Conservation (phyloP, 2,113 vertebrate genomes). For the Zapornia atra region DNA sequence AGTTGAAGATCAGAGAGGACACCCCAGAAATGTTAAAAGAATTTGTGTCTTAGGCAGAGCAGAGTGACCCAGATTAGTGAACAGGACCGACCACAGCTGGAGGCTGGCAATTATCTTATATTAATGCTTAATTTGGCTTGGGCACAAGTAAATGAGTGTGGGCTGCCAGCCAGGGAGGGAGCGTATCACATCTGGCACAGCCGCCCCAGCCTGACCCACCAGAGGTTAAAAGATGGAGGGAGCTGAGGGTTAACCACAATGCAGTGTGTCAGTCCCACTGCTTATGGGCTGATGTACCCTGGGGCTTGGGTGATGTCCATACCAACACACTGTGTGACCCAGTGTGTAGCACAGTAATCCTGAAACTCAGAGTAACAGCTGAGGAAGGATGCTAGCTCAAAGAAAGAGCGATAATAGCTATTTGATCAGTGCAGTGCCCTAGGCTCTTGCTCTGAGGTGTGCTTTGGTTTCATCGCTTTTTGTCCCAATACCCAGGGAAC, state of each 20-base stretch:
- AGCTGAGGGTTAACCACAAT: background rate
- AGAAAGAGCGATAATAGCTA: background rate
- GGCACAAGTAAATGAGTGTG: rapidly evolving
- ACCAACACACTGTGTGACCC: rapidly evolving
- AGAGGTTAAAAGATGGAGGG: background rate
- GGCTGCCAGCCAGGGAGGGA: background rate
- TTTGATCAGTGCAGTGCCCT: background rate
- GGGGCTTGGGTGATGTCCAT: background rate
- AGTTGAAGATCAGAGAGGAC: background rate
- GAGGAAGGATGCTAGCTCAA: background rate
- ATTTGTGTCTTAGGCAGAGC: background rate
- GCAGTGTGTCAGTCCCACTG: background rate
- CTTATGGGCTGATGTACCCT: background rate
- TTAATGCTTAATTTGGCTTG: background rate
- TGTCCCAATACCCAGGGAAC: background rate
- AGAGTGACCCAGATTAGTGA: background rate
- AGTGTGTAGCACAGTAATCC: background rate
- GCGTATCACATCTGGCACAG: background rate
- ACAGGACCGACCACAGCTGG: background rate
- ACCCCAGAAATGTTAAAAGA: background rate
- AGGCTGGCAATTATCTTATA: background rate
- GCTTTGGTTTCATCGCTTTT: background rate
- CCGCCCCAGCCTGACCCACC: background rate
- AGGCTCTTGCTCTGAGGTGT: background rate
- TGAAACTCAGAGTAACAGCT: background rate